Evolutionary conservation across 2,113 vertebrate genomes (phyloP).

Genomic region (Atlantisia rogersi): DNA sequence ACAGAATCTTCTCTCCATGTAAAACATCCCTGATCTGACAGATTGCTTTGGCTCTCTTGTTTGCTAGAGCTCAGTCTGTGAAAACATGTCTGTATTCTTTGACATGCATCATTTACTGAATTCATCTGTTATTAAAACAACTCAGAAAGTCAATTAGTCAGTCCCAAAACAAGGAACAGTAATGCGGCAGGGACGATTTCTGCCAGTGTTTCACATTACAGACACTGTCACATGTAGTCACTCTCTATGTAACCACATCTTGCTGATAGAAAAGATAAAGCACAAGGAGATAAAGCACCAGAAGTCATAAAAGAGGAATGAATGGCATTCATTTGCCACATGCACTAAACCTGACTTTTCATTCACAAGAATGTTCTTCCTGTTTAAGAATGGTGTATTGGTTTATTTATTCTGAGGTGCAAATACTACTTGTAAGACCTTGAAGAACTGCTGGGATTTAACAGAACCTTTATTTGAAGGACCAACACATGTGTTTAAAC

Average conservation of each 20-base stretch:
- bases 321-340: neutral
- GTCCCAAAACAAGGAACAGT: neutral
- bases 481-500: neutral
- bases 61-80: neutral
- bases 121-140: neutral
- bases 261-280: neutral
- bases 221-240: neutral
- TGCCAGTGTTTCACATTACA: neutral
- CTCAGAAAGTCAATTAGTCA: neutral
- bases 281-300: neutral
- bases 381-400: too few relatives aligned
- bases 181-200: neutral
- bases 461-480: neutral
- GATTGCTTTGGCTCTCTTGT: neutral
- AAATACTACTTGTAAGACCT: neutral
- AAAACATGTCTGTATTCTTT: neutral
- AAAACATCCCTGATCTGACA: neutral
- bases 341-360: neutral
- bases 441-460: neutral
- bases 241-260: neutral
- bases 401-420: neutral
- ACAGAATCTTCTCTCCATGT: neutral
- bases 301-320: neutral
- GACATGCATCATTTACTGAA: neutral
- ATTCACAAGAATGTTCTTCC: neutral